phyloP scores from a whole-genome alignment of 2,113 vertebrate species.

The Hippocampus comes region DNA sequence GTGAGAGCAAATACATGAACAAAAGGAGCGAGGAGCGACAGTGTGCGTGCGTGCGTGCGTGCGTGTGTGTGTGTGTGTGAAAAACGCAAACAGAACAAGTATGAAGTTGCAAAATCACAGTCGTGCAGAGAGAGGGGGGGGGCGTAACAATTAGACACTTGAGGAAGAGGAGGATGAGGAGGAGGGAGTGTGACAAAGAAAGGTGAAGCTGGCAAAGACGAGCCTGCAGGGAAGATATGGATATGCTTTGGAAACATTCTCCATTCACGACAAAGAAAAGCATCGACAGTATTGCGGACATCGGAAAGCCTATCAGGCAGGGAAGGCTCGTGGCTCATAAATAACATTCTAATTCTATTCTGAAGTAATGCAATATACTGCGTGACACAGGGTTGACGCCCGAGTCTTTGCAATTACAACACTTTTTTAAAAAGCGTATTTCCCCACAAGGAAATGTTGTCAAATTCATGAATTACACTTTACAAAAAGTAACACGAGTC shows the following conservation, averaged over 20 bases:
- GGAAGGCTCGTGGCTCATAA: not conserved
- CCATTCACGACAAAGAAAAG: not conserved
- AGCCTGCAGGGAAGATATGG: constrained; percentile 4
- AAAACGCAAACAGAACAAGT: constrained; percentile 7
- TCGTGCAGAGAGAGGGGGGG: not conserved
- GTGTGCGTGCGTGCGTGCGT: constrained; percentile 9
- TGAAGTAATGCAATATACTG: not conserved
- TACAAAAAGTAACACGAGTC: too few relatives aligned
- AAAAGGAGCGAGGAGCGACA: constrained; percentile 40
- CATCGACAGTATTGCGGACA: not conserved
- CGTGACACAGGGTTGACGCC: too few relatives aligned
- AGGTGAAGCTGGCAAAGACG: constrained; percentile 5
- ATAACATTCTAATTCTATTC: not conserved
- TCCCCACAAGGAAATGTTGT: too few relatives aligned
- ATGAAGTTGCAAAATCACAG: constrained; percentile 15
- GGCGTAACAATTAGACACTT: not conserved
- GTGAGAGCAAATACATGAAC: constrained; percentile 24
- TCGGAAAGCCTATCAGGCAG: not conserved
- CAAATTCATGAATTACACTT: too few relatives aligned
- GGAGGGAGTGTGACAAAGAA: constrained; percentile 8
- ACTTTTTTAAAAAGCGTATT: too few relatives aligned
- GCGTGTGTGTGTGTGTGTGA: constrained; percentile 11
- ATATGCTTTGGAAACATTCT: constrained; percentile 1
- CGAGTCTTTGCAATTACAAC: too few relatives aligned
- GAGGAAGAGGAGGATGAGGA: not conserved